phyloP scores from a whole-genome alignment of 2,797 vertebrate genomes.

The Clarias pachynema region DNA sequence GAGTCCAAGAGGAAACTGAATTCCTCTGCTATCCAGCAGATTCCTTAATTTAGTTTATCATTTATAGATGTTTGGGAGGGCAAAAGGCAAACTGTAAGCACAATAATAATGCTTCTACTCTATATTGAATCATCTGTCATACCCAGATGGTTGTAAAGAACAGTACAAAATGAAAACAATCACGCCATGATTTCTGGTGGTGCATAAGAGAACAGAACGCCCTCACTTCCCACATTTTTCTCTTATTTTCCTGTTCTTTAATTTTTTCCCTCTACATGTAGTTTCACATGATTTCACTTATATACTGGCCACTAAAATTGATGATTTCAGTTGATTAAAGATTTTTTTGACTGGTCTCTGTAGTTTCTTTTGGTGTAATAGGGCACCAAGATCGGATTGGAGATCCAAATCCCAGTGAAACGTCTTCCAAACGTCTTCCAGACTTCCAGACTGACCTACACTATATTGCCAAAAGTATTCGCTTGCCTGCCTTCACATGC shows the following conservation, averaged over 20 bases:
- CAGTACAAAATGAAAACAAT: background rate
- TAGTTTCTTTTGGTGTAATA: background rate
- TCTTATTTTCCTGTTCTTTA: background rate
- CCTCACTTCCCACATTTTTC: background rate
- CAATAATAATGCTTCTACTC: background rate
- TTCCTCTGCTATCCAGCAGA: background rate
- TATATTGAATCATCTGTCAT: background rate
- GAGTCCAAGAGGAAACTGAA: background rate
- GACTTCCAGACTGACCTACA: background rate
- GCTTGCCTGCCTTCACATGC: too few species aligned
- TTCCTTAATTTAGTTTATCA: background rate
- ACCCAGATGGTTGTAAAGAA: background rate
- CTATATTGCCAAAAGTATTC: too few species aligned
- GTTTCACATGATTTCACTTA: background rate
- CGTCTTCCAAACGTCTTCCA: background rate
- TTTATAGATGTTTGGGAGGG: background rate
- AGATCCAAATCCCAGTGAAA: background rate
- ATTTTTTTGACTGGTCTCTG: background rate
- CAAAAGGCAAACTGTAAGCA: slow-evolving; percentile 10
- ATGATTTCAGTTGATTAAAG: background rate
- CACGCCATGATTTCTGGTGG: background rate
- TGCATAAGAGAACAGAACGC: background rate
- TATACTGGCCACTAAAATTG: background rate
- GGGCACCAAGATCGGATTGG: background rate
- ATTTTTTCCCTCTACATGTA: background rate